Evolutionary conservation across 2,113 vertebrate genomes (phyloP).

Genomic region (Ia io): DNA sequence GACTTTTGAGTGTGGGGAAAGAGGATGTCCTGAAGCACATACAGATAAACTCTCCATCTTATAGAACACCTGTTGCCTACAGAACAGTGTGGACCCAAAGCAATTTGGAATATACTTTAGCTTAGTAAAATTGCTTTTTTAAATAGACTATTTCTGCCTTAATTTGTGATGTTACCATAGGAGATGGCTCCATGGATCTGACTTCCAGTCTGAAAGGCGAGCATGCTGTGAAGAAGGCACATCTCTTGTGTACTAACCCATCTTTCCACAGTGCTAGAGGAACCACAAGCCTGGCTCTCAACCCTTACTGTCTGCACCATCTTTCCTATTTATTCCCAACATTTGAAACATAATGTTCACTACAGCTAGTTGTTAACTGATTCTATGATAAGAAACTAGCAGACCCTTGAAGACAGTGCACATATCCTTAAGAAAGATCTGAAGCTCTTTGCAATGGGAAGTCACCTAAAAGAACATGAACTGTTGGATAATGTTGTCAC

Average conservation of each 20-base stretch:
- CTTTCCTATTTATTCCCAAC: rapidly evolving
- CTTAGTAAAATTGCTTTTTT: background rate
- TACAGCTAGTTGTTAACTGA: rapidly evolving
- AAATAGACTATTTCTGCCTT: background rate
- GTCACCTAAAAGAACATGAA: background rate
- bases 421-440: rapidly evolving
- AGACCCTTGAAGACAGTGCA: background rate
- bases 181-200: background rate
- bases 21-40: rapidly evolving
- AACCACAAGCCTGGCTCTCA: rapidly evolving
- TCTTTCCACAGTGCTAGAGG: rapidly evolving
- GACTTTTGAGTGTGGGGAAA: background rate
- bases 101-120: background rate
- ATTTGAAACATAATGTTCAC: rapidly evolving
- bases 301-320: rapidly evolving
- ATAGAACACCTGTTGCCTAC: rapidly evolving
- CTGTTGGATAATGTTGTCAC: rapidly evolving
- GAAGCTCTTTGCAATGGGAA: rapidly evolving
- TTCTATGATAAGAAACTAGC: background rate
- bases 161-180: background rate
- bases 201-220: background rate
- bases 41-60: rapidly evolving
- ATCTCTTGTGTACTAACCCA: rapidly evolving
- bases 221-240: rapidly evolving
- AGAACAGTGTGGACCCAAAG: rapidly evolving